Evolutionary conservation across 2,888 invertebrate genomes (phyloP).

Genomic region (Panopea generosa): DNA sequence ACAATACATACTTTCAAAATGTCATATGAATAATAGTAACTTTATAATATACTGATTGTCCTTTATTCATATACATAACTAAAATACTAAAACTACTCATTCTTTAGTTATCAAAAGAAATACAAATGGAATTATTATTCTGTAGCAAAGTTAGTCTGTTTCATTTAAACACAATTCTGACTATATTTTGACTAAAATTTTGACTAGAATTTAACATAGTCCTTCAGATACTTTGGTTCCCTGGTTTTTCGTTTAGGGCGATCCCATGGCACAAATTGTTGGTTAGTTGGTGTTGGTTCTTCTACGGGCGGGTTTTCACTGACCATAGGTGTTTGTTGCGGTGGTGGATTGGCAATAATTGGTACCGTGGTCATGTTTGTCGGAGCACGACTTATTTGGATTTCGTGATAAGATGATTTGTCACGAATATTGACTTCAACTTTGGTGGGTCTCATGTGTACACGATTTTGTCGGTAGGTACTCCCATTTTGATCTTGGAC

Average conservation of each 20-base stretch:
- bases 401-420: conserved; percentile 12
- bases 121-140: too few species aligned
- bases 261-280: background rate
- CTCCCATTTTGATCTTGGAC: conserved; percentile 12
- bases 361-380: background rate
- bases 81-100: too few species aligned
- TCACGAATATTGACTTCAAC: conserved; percentile 17
- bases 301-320: background rate
- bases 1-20: too few species aligned
- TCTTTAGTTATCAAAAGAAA: too few species aligned
- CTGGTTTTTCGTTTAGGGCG: conserved; percentile 8
- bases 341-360: background rate
- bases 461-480: conserved; percentile 25
- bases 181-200: too few species aligned
- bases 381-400: background rate
- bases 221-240: conserved; percentile 27
- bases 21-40: too few species aligned
- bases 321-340: background rate
- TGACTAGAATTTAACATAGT: conserved; percentile 13
- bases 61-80: too few species aligned
- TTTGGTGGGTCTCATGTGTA: conserved; percentile 31
- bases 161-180: too few species aligned
- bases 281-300: conserved; percentile 1
- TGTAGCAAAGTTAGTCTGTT: too few species aligned
- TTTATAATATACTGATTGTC: too few species aligned